Base-by-base conservation (phyloP, 2,888 invertebrate species). In the Apamea monoglypha region DNA sequence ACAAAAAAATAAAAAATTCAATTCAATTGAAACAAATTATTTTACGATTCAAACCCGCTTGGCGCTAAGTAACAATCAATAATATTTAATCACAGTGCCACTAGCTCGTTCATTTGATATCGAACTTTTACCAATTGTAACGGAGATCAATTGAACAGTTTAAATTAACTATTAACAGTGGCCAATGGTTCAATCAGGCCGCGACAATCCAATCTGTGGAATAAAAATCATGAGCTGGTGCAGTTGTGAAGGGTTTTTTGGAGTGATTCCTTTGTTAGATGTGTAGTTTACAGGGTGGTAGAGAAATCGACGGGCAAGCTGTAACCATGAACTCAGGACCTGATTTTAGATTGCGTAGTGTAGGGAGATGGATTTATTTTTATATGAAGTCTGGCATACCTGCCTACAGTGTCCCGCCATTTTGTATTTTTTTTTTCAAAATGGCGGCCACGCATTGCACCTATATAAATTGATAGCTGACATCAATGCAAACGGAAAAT, bases 111-210 rank as follows among this genome's bases (percentile, higher is more conserved):
- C 93, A 95, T 95, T 94, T 92, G 92, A 95, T 96, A 96, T 95
- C 93, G 92, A 92, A 94, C 91, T 95, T 95, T 95, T 96, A 95
- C 93, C 94, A 94, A 95, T 91, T 93, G 94, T 96, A 96, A 96
- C 96, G 91, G 95, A 96, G 94, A 95, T 94, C 96, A 96, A 96
- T 96, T 96, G 96, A 95, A 92, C 94, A 90, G 92, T 95, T 95
- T 96, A 94, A 96, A 96, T 96, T 95, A 95, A 95, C 94, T 93
- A 94, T 95, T 95, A 94, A 94, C 94, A 92, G 92, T 91, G 90
- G 89, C 77, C 91, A 94, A 95, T 94, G 93, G 94, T 94, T 96
- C 95, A 95, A 95, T 95, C 94, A 91, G 92, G 92, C 91, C 87
- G 94, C 93, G 92, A 92, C 93, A 92, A 93, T 93, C 92, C 85